Percentiles rank a stretch among this genome's conserved stretches.
Evolutionary conservation across 2,797 vertebrate genomes (phyloP).

Genomic region (Sebastes elongatus): DNA sequence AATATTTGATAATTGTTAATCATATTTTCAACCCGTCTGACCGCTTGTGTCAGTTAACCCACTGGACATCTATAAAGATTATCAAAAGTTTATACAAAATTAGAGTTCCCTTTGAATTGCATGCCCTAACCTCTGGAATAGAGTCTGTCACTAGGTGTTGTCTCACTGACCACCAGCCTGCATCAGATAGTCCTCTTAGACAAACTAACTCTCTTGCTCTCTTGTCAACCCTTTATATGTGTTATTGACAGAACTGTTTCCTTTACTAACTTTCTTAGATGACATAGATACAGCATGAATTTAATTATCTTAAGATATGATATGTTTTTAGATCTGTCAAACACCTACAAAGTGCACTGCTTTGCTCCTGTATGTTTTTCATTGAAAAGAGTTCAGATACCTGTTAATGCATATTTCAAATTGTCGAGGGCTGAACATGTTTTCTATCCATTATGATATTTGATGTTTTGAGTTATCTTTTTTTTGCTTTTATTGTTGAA

Average conservation of each 20-base stretch:
- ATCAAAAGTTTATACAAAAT: neutral
- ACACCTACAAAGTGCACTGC: conserved; percentile 44
- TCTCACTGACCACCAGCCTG: neutral
- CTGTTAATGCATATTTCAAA: neutral
- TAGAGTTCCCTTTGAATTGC: neutral
- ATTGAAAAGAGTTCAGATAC: neutral
- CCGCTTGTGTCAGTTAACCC: neutral
- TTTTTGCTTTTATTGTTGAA: neutral
- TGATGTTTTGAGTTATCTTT: neutral
- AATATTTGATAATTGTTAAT: neutral
- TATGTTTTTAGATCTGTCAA: conserved; percentile 71
- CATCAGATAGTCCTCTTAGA: neutral
- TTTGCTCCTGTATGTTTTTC: conserved; percentile 2
- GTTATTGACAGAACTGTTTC: neutral
- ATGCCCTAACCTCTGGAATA: neutral
- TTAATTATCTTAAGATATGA: neutral
- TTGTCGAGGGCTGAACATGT: conserved; percentile 2
- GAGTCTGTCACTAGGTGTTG: neutral
- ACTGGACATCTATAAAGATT: neutral
- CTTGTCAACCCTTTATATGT: too few species aligned
- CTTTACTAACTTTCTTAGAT: too few species aligned
- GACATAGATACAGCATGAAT: neutral
- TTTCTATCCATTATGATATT: neutral
- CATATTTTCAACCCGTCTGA: neutral
- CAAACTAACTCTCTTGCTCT: neutral